These are phyloP conservation scores for Rhadina sibilatrix DNA, from an alignment of 2,113 vertebrate genomes.

Conservation along the genomic window DNA sequence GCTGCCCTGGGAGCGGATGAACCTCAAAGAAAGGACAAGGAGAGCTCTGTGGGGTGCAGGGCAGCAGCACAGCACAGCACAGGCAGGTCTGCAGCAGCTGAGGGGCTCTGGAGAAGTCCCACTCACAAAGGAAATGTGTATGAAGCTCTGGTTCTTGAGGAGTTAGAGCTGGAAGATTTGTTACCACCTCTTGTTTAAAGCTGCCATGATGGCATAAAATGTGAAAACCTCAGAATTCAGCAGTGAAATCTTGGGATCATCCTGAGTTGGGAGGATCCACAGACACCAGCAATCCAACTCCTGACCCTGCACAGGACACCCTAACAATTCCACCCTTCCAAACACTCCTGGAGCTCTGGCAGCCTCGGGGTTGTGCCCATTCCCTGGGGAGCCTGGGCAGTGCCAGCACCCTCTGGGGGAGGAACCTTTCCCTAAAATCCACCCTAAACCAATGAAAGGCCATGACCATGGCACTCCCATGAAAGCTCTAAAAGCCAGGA, in stretches of 20 bases:
- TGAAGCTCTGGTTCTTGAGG: not conserved
- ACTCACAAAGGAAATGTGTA: not conserved
- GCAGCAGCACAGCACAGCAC: not conserved
- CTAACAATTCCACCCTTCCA: not conserved
- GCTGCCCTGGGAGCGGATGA: not conserved
- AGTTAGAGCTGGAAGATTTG: not conserved
- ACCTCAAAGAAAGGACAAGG: not conserved
- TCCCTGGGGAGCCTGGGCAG: not conserved
- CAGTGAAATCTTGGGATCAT: not conserved
- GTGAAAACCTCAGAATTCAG: not conserved
- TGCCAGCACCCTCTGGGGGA: not conserved
- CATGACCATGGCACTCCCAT: not conserved
- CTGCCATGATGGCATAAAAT: accelerated
- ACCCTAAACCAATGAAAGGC: not conserved
- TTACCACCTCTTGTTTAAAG: not conserved
- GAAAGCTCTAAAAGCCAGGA: not conserved
- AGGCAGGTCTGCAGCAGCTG: not conserved
- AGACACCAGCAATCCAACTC: not conserved
- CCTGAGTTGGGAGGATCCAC: not conserved
- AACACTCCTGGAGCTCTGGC: not conserved
- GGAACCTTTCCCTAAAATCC: not conserved
- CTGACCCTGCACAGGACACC: not conserved
- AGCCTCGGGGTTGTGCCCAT: accelerated
- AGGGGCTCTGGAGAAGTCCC: not conserved
- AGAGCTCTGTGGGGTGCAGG: not conserved